Conservation (phyloP, 2,797 vertebrate genomes). For the Caiman crocodilus region DNA sequence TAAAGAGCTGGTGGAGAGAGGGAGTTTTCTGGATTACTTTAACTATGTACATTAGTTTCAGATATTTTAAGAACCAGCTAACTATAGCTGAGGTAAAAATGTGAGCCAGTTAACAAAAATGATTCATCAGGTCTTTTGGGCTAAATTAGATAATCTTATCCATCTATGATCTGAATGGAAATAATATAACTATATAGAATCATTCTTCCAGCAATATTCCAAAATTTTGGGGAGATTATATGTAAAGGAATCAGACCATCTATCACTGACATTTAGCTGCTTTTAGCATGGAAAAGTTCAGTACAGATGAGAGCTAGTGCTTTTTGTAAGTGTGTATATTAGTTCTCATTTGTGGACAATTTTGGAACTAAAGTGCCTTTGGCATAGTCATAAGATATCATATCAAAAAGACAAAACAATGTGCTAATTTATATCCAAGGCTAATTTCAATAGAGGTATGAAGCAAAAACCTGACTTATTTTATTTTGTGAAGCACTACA, state of each 20-base stretch:
- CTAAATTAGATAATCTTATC: not conserved
- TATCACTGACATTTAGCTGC: not conserved
- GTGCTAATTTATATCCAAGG: not conserved
- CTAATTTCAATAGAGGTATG: not conserved
- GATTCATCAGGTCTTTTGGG: not conserved
- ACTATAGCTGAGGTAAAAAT: not conserved
- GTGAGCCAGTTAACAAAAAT: not conserved
- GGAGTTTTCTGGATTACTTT: not conserved
- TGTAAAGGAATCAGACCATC: not conserved
- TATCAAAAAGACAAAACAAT: not conserved
- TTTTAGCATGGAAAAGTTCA: not conserved
- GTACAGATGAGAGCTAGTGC: not conserved
- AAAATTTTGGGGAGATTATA: not conserved
- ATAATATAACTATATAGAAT: not conserved
- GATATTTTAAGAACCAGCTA: not conserved
- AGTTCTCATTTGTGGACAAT: constrained; percentile 14
- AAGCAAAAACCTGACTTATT: not conserved
- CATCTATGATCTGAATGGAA: not conserved
- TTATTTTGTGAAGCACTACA: not conserved
- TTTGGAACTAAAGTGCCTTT: not conserved
- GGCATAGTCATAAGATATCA: not conserved
- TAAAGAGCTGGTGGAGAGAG: not conserved
- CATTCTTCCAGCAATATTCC: not conserved
- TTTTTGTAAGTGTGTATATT: not conserved
- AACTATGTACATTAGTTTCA: not conserved